phyloP scores from a whole-genome alignment of 2,888 invertebrate genomes.

The Lasioglossum morio region DNA sequence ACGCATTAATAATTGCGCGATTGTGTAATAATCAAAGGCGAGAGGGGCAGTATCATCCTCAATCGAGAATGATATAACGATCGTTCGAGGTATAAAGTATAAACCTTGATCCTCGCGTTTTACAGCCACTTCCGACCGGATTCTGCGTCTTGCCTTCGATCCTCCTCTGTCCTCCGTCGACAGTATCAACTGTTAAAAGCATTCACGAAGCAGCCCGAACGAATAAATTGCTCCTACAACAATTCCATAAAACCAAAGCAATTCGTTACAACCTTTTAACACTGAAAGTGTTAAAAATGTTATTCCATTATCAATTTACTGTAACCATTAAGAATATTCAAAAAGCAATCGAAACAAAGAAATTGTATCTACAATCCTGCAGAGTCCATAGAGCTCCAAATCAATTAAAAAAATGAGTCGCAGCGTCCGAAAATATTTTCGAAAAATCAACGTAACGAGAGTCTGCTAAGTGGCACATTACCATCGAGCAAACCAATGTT shows the following conservation, averaged over 20 bases:
- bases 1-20: constrained; percentile 51
- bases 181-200: background rate
- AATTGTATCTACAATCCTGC: no score
- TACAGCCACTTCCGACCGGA: background rate
- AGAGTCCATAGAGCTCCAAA: no score
- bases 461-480: background rate
- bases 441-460: background rate
- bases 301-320: no score
- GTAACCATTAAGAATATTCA: no score
- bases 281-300: no score
- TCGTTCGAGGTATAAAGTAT: constrained; percentile 21
- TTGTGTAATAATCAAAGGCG: constrained; percentile 58
- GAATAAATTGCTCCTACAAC: background rate
- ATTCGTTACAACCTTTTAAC: background rate
- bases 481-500: background rate
- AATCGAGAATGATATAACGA: constrained; percentile 44
- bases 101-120: constrained; percentile 20
- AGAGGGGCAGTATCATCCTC: constrained; percentile 42
- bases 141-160: background rate
- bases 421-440: no score
- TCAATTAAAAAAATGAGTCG: no score
- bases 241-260: background rate
- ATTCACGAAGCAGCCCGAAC: background rate
- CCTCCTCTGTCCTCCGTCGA: background rate
- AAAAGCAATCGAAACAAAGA: no score